Evolutionary conservation across 2,113 vertebrate species (phyloP).

Genomic region (Gobio gobio): DNA sequence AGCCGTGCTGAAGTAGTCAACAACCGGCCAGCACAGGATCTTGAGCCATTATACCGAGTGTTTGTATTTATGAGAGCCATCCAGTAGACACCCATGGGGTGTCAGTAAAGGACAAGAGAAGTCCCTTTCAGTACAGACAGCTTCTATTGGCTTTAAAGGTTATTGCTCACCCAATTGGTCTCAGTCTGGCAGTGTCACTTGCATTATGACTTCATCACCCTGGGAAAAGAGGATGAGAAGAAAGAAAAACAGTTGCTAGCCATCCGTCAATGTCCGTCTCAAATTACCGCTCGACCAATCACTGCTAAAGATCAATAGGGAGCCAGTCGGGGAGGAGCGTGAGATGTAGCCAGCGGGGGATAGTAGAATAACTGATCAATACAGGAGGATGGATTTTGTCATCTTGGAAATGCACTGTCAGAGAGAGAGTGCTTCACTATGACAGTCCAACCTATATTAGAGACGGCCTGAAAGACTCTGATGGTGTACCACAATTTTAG

Average conservation of each 20-base stretch:
- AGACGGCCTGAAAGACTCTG: slow-evolving; percentile 56
- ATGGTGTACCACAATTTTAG: slow-evolving; percentile 44
- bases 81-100: slow-evolving; percentile 59
- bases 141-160: slow-evolving; percentile 73
- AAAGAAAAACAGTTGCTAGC: slow-evolving; percentile 78
- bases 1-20: slow-evolving; percentile 6
- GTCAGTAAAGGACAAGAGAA: slow-evolving; percentile 54
- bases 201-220: slow-evolving; percentile 79
- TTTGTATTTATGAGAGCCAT: slow-evolving; percentile 67
- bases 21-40: slow-evolving; percentile 24
- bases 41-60: slow-evolving; percentile 45
- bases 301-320: slow-evolving; percentile 82
- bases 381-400: slow-evolving; percentile 72
- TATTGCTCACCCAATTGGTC: slow-evolving; percentile 72
- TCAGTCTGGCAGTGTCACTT: slow-evolving; percentile 71
- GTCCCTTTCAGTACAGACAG: slow-evolving; percentile 56
- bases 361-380: slow-evolving; percentile 81
- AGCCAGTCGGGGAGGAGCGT: slow-evolving; percentile 73
- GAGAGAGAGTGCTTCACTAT: slow-evolving; percentile 65
- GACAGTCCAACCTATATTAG: slow-evolving; percentile 61
- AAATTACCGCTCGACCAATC: slow-evolving; percentile 84
- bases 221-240: slow-evolving; percentile 68
- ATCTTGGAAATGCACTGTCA: slow-evolving; percentile 75
- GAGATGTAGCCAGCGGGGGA: slow-evolving; percentile 72
- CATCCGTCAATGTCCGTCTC: slow-evolving; percentile 88